These are phyloP conservation scores for Chroicocephalus ridibundus DNA, from an alignment of 2,113 vertebrate genomes.

Conservation along the genomic window DNA sequence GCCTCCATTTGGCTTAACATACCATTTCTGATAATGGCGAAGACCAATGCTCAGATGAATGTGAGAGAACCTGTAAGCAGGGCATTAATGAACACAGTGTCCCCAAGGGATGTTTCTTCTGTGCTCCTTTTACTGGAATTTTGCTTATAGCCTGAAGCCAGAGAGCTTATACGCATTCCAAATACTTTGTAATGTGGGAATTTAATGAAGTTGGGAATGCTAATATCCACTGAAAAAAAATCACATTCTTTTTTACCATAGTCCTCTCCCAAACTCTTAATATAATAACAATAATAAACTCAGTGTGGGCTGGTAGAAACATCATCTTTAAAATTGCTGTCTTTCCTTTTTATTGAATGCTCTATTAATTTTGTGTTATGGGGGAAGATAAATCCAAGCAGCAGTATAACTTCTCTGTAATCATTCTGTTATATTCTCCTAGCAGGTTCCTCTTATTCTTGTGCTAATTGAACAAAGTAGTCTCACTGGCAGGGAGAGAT, in stretches of 20 bases:
- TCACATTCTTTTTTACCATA: not conserved
- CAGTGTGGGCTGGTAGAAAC: not conserved
- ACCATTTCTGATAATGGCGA: not conserved
- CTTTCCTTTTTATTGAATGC: not conserved
- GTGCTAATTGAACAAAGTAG: slow-evolving; percentile 20
- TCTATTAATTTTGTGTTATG: not conserved
- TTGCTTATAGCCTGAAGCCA: not conserved
- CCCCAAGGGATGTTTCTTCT: slow-evolving; percentile 2
- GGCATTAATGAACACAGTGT: not conserved
- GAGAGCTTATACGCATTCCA: not conserved
- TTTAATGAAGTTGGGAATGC: slow-evolving; percentile 14
- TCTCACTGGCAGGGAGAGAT: not conserved
- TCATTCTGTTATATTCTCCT: not conserved
- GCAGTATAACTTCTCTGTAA: not conserved
- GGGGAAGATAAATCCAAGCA: not conserved
- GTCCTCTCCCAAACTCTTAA: not conserved
- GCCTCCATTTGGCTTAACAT: not conserved
- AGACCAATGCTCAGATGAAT: not conserved
- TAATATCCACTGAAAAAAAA: not conserved
- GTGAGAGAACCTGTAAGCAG: not conserved
- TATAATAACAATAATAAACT: not conserved
- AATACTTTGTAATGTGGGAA: not conserved
- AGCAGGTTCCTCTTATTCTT: not conserved
- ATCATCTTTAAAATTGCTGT: not conserved
- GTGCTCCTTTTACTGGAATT: not conserved